Conservation (phyloP, 1,140 invertebrate species). For the Pseudomyrmex cubaensis region DNA sequence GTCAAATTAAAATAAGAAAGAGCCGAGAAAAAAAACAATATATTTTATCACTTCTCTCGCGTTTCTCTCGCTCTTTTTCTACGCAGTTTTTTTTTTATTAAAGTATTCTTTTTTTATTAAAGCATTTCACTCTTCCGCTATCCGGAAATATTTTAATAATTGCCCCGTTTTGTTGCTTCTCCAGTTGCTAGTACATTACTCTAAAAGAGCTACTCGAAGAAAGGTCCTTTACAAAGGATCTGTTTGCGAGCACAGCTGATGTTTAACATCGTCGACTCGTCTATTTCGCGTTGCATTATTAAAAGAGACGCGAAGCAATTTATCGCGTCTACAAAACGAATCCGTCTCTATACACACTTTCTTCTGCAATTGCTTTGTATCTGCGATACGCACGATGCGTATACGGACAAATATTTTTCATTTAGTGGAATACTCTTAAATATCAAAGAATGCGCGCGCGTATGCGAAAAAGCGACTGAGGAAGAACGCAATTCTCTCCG, state of each 20-base stretch:
- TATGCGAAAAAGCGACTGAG: background rate
- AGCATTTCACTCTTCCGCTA: slow-evolving; percentile 9
- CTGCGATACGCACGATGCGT: slow-evolving; percentile 12
- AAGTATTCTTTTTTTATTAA: background rate
- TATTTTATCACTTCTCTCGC: too few species aligned
- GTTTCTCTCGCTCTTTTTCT: background rate
- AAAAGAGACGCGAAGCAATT: slow-evolving; percentile 52
- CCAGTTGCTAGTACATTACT: background rate
- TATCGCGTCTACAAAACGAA: slow-evolving; percentile 4
- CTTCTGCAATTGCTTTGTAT: background rate
- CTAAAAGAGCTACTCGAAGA: background rate
- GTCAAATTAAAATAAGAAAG: too few species aligned
- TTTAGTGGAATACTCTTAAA: slow-evolving; percentile 54
- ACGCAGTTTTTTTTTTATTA: background rate
- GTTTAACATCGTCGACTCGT: slow-evolving; percentile 40
- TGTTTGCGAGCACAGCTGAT: slow-evolving; percentile 33
- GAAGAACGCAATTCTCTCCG: slow-evolving; percentile 13
- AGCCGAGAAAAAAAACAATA: too few species aligned
- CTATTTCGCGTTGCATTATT: slow-evolving; percentile 42
- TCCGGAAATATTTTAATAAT: slow-evolving; percentile 26
- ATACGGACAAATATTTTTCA: slow-evolving; percentile 45
- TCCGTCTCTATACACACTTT: background rate
- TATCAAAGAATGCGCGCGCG: slow-evolving; percentile 28
- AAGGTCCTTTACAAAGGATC: background rate
- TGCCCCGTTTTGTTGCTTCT: background rate